Evolutionary conservation across 2,797 vertebrate species (phyloP).

Genomic region (Silurus aristotelis): DNA sequence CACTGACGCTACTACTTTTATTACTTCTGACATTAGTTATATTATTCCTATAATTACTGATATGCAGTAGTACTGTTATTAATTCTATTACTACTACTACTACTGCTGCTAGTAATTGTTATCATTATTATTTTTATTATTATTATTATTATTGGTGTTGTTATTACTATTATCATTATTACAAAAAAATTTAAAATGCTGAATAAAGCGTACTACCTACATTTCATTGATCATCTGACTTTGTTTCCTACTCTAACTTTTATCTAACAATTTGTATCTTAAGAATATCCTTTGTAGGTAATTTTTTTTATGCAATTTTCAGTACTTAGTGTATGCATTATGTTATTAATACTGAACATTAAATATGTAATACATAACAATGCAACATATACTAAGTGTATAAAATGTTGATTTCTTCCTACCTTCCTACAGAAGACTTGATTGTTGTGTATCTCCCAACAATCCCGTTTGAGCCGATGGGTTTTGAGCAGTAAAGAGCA

Average conservation of each 20-base stretch:
- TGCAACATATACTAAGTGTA: background rate
- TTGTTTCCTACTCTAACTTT: background rate
- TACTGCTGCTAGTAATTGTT: too few species aligned
- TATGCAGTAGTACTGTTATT: background rate
- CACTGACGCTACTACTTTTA: too few species aligned
- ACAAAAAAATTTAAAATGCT: too few species aligned
- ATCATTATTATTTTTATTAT: background rate
- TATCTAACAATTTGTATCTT: background rate
- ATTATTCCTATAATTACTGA: too few species aligned
- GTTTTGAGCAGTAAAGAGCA: background rate
- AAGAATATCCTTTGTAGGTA: background rate
- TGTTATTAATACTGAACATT: background rate
- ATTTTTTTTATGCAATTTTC: background rate
- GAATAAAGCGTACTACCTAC: too few species aligned
- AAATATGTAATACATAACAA: background rate
- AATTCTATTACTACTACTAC: background rate
- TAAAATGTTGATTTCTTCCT: background rate
- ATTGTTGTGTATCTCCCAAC: background rate
- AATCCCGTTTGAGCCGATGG: background rate
- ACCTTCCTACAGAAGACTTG: conserved; percentile 7
- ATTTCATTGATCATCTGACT: too few species aligned
- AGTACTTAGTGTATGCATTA: background rate
- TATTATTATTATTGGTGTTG: too few species aligned
- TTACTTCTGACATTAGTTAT: too few species aligned
- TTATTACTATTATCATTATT: too few species aligned